Percentiles rank a stretch among this genome's conserved stretches.
phyloP scores from a whole-genome alignment of 30 jellyfish, hydroid and myxozoan genomes.

The Calvadosia cruxmelitensis region DNA sequence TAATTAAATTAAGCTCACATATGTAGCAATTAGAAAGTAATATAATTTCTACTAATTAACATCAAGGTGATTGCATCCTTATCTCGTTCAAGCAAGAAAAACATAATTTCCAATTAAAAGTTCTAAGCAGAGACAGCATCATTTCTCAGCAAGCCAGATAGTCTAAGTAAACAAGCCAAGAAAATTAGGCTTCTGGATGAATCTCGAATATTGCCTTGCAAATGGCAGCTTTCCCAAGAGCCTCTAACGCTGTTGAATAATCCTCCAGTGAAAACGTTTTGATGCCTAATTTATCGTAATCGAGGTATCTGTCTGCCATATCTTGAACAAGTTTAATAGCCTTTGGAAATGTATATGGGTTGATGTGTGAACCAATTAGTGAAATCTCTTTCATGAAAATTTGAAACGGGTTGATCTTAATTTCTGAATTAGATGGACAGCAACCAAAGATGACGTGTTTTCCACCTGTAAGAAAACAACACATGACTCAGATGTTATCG shows the following conservation, averaged over 20 bases:
- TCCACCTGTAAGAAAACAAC: constrained; percentile 29
- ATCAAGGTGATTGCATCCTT: too few relatives aligned
- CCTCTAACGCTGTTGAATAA: constrained; percentile 67
- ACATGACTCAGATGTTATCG: background rate
- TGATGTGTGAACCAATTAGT: constrained; percentile 78
- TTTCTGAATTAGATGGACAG: constrained; percentile 63
- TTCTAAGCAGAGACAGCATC: too few relatives aligned
- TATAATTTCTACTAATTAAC: too few relatives aligned
- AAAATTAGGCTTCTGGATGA: background rate
- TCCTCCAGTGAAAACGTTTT: constrained; percentile 47
- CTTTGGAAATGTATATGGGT: constrained; percentile 86
- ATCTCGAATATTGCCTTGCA: constrained; percentile 75
- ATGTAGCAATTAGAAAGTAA: too few relatives aligned
- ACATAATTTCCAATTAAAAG: too few relatives aligned
- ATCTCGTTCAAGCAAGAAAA: too few relatives aligned
- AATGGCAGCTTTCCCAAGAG: constrained; percentile 46
- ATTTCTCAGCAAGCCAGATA: too few relatives aligned
- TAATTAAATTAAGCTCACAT: too few relatives aligned
- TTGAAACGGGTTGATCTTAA: constrained; percentile 73
- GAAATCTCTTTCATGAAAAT: constrained; percentile 63
- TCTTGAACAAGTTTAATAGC: constrained; percentile 67
- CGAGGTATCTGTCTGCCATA: constrained; percentile 57
- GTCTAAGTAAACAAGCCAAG: too few relatives aligned
- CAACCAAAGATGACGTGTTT: constrained; percentile 78
- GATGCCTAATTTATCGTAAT: constrained; percentile 47